phyloP scores from a whole-genome alignment of 2,113 vertebrate species.

The Asarcornis scutulata region DNA sequence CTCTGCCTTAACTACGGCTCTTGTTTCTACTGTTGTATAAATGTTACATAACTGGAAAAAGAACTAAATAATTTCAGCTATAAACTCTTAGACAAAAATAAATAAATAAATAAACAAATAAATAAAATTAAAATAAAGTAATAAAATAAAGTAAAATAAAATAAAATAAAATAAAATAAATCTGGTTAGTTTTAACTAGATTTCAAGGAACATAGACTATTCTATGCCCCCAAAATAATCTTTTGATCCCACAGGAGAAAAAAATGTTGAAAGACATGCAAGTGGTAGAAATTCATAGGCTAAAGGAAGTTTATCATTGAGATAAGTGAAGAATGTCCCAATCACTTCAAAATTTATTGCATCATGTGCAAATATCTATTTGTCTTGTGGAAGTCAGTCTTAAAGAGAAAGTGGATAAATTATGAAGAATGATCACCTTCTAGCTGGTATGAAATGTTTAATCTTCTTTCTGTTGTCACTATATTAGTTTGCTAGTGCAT shows the following conservation, averaged over 20 bases:
- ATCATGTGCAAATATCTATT: background rate
- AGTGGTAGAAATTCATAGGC: background rate
- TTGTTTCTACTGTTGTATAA: background rate
- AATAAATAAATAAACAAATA: too few species aligned
- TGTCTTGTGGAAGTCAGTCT: background rate
- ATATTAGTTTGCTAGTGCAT: background rate
- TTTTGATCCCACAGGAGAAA: background rate
- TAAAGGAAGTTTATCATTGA: background rate
- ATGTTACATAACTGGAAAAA: background rate
- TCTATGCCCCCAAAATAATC: background rate
- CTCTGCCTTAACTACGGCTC: background rate
- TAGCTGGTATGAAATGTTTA: background rate
- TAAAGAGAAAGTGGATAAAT: constrained; percentile 9
- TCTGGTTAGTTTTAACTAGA: background rate
- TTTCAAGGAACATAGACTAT: background rate
- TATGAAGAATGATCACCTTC: constrained; percentile 15
- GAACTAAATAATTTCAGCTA: background rate
- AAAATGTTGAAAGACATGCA: background rate
- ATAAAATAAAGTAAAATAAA: too few species aligned
- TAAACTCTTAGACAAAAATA: background rate
- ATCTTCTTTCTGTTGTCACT: background rate
- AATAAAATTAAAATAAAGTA: too few species aligned
- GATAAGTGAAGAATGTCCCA: background rate
- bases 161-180: too few species aligned
- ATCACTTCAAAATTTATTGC: constrained; percentile 1